Evolutionary conservation across 2,888 invertebrate genomes (phyloP), one percentile per base, ranked within the genome.

Genomic region (Cheilosia variabilis): DNA sequence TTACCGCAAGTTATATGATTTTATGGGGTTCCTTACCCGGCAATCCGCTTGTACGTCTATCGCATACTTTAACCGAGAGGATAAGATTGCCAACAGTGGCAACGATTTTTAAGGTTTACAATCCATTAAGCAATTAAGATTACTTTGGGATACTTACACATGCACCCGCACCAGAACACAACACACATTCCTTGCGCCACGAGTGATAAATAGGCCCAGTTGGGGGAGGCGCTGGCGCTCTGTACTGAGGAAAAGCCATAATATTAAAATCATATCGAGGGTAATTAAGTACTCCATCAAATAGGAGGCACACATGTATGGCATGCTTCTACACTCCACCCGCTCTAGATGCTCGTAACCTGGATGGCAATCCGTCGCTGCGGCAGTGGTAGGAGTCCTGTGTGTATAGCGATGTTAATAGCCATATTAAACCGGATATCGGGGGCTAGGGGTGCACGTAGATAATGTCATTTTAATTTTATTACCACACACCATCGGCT

Each of bases 121-220:
- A 84, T 79, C 83, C 83, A 79, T 84, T 84, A 65, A 79, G 75
- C 83, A 84, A 84, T 84, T 79, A 84, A 82, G 82, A 34, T 72
- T 62, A 63, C 55, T 50, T 41, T 47, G 19, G 47, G 19, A 72
- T 52, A 15, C 24, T 5, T 50, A 19, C n/a, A 63, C 22, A 47
- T 57, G 53, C 58, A 52, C 19, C 17, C 41, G 37, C 65, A 73
- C 50, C 17, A 47, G 3, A 34, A 50, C 55, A 27, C 63, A 19
- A 24, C 37, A 55, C 37, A 75, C 22, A 45, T 53, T 78, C 57
- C 69, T 79, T 65, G 57, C 58, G 58, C 47, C 52, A 10, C 17
- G 31, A 34, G 62, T 68, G 72, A 78, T 78, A 77, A 83, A 68
- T 78, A 68, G 57, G 17, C 52, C 45, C 6, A 52, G 41, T 34